A percentile compares a stretch with the other conserved stretches of the same genome.
phyloP scores from a whole-genome alignment of 2,797 vertebrate species.

The Potorous gilbertii region DNA sequence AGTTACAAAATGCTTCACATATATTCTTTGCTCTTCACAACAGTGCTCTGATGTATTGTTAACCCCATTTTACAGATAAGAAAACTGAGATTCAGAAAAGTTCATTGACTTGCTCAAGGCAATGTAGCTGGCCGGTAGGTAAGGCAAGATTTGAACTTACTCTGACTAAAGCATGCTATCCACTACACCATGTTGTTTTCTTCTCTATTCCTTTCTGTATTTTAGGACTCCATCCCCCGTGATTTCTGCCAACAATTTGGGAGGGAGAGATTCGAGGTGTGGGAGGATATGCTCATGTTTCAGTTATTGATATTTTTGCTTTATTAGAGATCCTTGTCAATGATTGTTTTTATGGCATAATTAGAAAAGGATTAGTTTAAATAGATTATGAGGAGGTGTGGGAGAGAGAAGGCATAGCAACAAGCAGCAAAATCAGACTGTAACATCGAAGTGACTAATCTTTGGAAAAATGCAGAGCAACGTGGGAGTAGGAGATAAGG shows the following conservation, averaged over 20 bases:
- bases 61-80: background rate
- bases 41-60: background rate
- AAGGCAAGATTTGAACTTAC: background rate
- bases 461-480: conserved; percentile 55
- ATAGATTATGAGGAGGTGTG: background rate
- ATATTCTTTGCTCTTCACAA: background rate
- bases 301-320: conserved; percentile 41
- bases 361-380: background rate
- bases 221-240: background rate
- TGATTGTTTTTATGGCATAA: background rate
- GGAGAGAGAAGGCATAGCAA: background rate
- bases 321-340: conserved; percentile 64
- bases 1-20: background rate
- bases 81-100: background rate
- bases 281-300: conserved; percentile 66
- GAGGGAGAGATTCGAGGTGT: conserved; percentile 19
- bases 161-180: background rate
- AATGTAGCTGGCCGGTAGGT: background rate
- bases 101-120: background rate
- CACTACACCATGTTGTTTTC: background rate
- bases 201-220: background rate
- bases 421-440: conserved; percentile 44
- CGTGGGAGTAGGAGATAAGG: background rate
- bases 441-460: conserved; percentile 59
- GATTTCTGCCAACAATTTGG: conserved; percentile 33